Evolutionary conservation across 2,113 vertebrate genomes (phyloP).

Genomic region (Chelonoidis abingdonii): DNA sequence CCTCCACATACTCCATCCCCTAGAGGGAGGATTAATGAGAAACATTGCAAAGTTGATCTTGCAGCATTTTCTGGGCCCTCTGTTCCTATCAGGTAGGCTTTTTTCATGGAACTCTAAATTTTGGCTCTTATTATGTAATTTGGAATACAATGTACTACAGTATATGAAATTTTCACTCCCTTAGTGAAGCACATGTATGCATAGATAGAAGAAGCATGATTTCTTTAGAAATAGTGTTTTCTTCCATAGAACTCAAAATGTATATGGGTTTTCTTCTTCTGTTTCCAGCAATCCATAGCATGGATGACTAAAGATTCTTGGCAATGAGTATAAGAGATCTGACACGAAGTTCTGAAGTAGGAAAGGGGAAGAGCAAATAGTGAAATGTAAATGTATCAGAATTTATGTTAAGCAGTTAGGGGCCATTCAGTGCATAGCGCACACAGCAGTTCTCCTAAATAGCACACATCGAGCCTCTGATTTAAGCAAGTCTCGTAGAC

Average conservation of each 20-base stretch:
- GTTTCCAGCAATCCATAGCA: background rate
- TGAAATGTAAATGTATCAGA: background rate
- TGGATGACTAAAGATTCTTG: rapidly evolving
- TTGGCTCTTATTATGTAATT: background rate
- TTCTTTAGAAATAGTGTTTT: background rate
- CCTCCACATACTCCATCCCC: too few relatives aligned
- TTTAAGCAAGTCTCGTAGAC: too few relatives aligned
- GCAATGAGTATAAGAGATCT: rapidly evolving
- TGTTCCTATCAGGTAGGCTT: background rate
- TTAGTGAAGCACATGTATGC: background rate
- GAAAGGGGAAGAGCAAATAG: background rate
- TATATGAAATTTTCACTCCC: background rate
- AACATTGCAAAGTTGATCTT: background rate
- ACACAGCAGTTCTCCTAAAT: background rate
- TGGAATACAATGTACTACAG: background rate
- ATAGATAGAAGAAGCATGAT: background rate
- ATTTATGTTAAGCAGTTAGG: background rate
- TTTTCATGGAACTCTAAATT: background rate
- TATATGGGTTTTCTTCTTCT: background rate
- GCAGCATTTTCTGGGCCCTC: background rate
- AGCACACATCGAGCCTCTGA: background rate
- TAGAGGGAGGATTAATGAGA: background rate
- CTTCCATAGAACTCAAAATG: background rate
- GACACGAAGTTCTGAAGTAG: background rate
- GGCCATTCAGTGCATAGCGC: rapidly evolving